These are phyloP conservation scores for Leptogaster cylindrica DNA, from an alignment of 2,888 invertebrate species.

Conservation along the genomic window DNA sequence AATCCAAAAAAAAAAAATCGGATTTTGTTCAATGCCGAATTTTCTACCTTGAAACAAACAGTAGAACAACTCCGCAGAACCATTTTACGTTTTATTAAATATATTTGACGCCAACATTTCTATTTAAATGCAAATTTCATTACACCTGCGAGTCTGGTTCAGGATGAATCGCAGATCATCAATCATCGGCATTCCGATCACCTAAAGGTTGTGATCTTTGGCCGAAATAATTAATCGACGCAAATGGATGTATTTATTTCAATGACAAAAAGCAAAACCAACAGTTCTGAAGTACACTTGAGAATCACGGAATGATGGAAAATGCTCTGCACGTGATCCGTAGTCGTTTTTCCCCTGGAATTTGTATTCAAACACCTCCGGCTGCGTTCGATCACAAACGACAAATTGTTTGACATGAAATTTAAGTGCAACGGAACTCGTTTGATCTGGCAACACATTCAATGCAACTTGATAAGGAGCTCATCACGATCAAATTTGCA, in stretches of 20 bases:
- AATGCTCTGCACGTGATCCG: neutral
- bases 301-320: neutral
- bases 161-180: constrained; percentile 23
- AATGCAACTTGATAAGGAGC: constrained; percentile 31
- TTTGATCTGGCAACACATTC: constrained; percentile 14
- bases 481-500: constrained; percentile 41
- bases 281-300: neutral
- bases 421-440: neutral
- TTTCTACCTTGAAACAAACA: no score
- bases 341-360: neutral
- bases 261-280: neutral
- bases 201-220: constrained; percentile 36
- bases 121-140: constrained; percentile 38
- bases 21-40: no score
- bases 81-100: constrained; percentile 20
- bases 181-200: constrained; percentile 33
- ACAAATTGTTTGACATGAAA: neutral
- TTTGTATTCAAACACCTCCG: neutral
- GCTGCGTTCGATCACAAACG: neutral
- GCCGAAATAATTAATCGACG: constrained; percentile 24
- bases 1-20: no score
- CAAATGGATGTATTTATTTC: constrained; percentile 13
- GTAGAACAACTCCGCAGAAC: no score
- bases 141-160: constrained; percentile 26
- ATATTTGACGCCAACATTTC: neutral